Conservation (phyloP, 2,113 vertebrate species). For the Poeciliopsis prolifica region DNA sequence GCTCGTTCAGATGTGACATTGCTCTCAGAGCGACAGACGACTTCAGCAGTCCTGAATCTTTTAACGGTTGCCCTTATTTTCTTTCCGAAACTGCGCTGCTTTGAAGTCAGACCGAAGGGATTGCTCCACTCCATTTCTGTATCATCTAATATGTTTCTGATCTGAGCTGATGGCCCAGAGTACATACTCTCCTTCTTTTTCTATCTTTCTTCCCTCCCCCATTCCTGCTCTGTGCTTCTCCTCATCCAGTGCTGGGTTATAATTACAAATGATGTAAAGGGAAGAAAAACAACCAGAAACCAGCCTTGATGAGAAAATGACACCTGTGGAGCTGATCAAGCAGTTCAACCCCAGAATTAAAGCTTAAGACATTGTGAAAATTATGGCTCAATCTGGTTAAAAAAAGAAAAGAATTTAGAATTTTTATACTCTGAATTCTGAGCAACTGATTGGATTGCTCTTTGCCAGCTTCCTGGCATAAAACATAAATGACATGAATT, state of each 20-base stretch:
- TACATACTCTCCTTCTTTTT: constrained; percentile 35
- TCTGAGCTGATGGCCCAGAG: constrained; percentile 60
- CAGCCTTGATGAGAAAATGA: constrained; percentile 14
- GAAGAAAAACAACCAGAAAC: constrained; percentile 2
- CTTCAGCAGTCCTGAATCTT: constrained; percentile 66
- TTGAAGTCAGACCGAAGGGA: constrained; percentile 75
- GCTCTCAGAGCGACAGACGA: constrained; percentile 45
- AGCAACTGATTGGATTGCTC: too few relatives aligned
- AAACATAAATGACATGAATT: too few relatives aligned
- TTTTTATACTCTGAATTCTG: too few relatives aligned
- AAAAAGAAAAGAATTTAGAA: too few relatives aligned
- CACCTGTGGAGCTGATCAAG: too few relatives aligned
- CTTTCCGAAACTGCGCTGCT: constrained; percentile 44
- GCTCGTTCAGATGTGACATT: constrained; percentile 47
- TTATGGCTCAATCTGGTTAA: too few relatives aligned
- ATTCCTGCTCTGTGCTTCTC: neutral
- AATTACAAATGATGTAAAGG: constrained; percentile 42
- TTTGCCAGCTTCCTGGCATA: too few relatives aligned
- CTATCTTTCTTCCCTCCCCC: constrained; percentile 13
- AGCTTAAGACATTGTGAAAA: too few relatives aligned
- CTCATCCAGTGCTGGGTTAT: constrained; percentile 19
- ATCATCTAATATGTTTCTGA: constrained; percentile 73
- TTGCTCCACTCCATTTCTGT: constrained; percentile 59
- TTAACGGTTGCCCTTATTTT: constrained; percentile 65
- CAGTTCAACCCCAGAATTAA: too few relatives aligned